phyloP scores from a whole-genome alignment of 2,888 invertebrate genomes.

The Drosophila quasianomalipes region DNA sequence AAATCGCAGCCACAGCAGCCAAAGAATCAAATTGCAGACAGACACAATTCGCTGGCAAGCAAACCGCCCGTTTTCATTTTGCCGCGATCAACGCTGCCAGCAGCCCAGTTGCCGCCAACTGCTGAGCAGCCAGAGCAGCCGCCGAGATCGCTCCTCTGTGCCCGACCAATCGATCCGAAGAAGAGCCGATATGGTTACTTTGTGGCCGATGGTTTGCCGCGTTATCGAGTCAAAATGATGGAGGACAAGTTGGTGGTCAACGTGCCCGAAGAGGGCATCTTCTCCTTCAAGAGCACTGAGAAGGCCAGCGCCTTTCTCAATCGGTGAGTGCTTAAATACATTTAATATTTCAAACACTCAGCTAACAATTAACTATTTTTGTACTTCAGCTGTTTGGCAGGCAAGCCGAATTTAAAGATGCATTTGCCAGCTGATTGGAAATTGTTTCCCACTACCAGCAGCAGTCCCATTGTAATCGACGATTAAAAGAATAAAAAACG shows the following conservation, averaged over 20 bases:
- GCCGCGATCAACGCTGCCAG: slow-evolving; percentile 10
- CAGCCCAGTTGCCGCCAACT: background rate
- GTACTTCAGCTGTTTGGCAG: slow-evolving; percentile 56
- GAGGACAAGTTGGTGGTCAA: slow-evolving; percentile 72
- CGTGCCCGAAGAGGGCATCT: slow-evolving; percentile 72
- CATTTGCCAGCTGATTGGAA: slow-evolving; percentile 66
- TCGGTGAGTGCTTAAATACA: slow-evolving; percentile 62
- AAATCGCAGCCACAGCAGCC: background rate
- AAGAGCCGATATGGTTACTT: slow-evolving; percentile 65
- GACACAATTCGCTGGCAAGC: slow-evolving; percentile 14
- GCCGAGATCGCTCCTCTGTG: background rate
- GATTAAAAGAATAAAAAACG: slow-evolving; percentile 51
- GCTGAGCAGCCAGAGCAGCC: background rate
- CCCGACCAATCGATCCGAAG: background rate
- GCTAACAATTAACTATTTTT: background rate
- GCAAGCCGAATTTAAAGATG: slow-evolving; percentile 13
- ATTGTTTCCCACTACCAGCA: slow-evolving; percentile 48
- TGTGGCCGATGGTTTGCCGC: slow-evolving; percentile 64
- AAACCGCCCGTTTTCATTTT: background rate
- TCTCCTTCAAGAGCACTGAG: slow-evolving; percentile 57
- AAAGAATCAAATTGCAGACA: background rate
- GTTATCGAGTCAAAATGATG: slow-evolving; percentile 73
- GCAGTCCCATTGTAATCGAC: slow-evolving; percentile 68
- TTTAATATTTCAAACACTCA: background rate
- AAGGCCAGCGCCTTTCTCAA: slow-evolving; percentile 78